A percentile compares a stretch with the other conserved stretches of the same genome.
These are phyloP conservation scores for Lumbricus terrestris DNA, from an alignment of 2,888 invertebrate species.

Conservation along the genomic window DNA sequence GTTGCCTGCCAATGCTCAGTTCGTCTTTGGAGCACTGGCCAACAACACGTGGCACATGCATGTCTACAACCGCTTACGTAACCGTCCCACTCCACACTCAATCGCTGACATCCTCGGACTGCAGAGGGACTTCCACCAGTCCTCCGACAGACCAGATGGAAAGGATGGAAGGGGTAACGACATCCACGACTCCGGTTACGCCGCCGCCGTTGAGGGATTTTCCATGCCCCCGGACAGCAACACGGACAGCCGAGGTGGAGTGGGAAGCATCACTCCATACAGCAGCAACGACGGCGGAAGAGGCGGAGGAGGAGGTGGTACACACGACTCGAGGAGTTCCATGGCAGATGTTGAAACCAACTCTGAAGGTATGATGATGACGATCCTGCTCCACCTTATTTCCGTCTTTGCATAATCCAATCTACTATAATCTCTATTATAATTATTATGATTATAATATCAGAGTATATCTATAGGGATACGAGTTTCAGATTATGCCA, in stretches of 20 bases:
- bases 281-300: neutral
- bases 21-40: neutral
- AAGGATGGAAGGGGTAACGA: neutral
- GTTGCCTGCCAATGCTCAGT: conserved; percentile 3
- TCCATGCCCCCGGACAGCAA: neutral
- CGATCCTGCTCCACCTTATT: no score
- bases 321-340: neutral
- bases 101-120: conserved; percentile 82
- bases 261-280: neutral
- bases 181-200: neutral
- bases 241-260: neutral
- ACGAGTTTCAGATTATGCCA: no score
- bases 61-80: conserved; percentile 79
- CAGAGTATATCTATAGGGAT: no score
- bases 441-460: no score
- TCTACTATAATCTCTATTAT: no score
- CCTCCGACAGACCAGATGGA: neutral
- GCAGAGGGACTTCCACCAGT: neutral
- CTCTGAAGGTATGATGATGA: neutral
- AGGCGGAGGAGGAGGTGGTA: no score
- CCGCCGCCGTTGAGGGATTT: neutral
- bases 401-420: no score
- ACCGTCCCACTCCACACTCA: conserved; percentile 79
- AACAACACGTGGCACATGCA: conserved; percentile 78
- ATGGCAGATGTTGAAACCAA: neutral